Conservation (phyloP, 92 coral and sea anemone genomes). For the Epizoanthus rinbou region DNA sequence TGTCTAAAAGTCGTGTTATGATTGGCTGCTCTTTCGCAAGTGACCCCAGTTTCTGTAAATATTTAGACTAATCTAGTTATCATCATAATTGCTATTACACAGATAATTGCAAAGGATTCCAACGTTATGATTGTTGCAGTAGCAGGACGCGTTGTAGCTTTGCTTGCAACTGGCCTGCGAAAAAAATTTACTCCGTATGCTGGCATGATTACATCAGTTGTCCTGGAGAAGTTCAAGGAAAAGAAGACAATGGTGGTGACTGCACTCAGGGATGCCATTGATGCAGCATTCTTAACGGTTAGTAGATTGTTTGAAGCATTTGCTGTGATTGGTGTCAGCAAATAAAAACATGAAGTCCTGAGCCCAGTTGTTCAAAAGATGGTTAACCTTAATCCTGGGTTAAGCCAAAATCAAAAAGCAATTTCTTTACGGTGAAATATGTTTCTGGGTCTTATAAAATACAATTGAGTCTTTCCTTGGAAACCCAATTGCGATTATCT, state of each 20-base stretch:
- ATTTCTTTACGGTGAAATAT: too few species aligned
- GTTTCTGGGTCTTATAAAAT: too few species aligned
- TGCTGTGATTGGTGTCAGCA: too few species aligned
- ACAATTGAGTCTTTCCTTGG: too few species aligned
- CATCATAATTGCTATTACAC: neutral
- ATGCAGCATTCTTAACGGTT: constrained; percentile 84
- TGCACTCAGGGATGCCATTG: constrained; percentile 91
- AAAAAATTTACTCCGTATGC: constrained; percentile 88
- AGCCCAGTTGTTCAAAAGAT: too few species aligned
- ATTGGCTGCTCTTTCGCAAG: too few species aligned
- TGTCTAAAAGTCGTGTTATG: too few species aligned
- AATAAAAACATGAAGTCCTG: too few species aligned
- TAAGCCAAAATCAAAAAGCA: too few species aligned
- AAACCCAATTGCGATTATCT: too few species aligned
- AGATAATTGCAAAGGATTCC: constrained; percentile 92
- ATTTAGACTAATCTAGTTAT: neutral
- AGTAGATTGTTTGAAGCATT: constrained; percentile 2
- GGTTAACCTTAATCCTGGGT: too few species aligned
- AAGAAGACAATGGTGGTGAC: constrained; percentile 90
- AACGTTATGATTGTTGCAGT: constrained; percentile 92
- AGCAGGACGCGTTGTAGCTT: constrained; percentile 85
- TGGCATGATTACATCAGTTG: constrained; percentile 63
- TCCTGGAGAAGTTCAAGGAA: constrained; percentile 96
- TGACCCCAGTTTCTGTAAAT: too few species aligned
- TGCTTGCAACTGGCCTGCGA: constrained; percentile 87